Evolutionary conservation across 2,888 invertebrate species (phyloP).

Genomic region (Idaea straminata): DNA sequence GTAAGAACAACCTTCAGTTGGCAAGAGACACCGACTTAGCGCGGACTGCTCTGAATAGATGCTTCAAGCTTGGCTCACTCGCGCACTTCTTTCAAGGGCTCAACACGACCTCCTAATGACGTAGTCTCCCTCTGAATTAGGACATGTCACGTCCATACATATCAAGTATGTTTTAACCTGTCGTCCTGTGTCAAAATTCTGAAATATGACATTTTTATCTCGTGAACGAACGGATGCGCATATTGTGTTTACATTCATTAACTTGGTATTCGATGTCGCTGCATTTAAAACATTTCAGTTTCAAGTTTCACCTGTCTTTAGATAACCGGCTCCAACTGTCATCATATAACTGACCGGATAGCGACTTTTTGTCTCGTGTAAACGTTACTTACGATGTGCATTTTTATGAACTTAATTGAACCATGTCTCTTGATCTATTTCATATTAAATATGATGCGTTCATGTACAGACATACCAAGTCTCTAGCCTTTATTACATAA

Average conservation of each 20-base stretch:
- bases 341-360: conserved; percentile 10
- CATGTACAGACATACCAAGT: conserved; percentile 27
- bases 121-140: conserved; percentile 14
- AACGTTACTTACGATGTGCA: conserved; percentile 20
- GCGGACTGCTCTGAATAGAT: conserved; percentile 37
- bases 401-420: conserved; percentile 18
- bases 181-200: background rate
- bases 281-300: conserved; percentile 3
- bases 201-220: background rate
- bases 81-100: conserved; percentile 25
- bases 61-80: conserved; percentile 33
- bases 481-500: conserved; percentile 43
- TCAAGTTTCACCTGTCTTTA: conserved; percentile 11
- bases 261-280: conserved; percentile 4
- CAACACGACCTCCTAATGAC: conserved; percentile 27
- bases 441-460: conserved; percentile 22
- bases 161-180: background rate
- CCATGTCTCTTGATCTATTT: conserved; percentile 23
- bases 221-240: background rate
- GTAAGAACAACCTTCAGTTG: conserved; percentile 29
- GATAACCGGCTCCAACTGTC: conserved; percentile 8
- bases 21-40: conserved; percentile 25
- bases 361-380: conserved; percentile 19
- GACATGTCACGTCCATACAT: conserved; percentile 1
- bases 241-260: conserved; percentile 7